These are phyloP conservation scores for Conopomorpha cramerella DNA, from an alignment of 1,140 invertebrate genomes.

Conservation along the genomic window DNA sequence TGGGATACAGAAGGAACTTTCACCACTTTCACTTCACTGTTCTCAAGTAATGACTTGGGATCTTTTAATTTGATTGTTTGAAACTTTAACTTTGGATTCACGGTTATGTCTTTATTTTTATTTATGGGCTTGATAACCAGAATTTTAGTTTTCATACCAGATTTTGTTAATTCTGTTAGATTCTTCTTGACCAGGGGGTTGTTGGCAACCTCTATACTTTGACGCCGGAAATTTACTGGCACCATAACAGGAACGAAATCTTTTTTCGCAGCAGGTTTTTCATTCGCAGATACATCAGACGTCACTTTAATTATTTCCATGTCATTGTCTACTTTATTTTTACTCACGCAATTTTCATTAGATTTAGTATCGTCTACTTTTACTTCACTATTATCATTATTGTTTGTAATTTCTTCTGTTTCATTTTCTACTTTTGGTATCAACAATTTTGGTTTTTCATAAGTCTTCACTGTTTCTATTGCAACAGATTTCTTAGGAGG, in stretches of 20 bases:
- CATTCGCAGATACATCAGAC: slow-evolving; percentile 7
- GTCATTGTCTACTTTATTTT: slow-evolving; percentile 5
- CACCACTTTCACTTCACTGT: slow-evolving; percentile 28
- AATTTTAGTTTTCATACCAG: slow-evolving; percentile 49
- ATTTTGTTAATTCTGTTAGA: slow-evolving; percentile 41
- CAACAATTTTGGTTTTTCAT: slow-evolving; percentile 8
- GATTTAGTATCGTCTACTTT: slow-evolving; percentile 3
- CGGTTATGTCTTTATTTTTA: slow-evolving; percentile 24
- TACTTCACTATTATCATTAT: background rate
- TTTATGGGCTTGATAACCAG: slow-evolving; percentile 47
- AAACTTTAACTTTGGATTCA: slow-evolving; percentile 28
- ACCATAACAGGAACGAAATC: slow-evolving; percentile 15
- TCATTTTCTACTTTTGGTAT: slow-evolving; percentile 5
- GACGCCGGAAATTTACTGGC: slow-evolving; percentile 35
- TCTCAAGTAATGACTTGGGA: slow-evolving; percentile 15
- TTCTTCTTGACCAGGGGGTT: slow-evolving; percentile 48
- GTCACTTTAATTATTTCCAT: slow-evolving; percentile 8
- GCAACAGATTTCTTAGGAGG: slow-evolving; percentile 34
- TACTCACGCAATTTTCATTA: slow-evolving; percentile 2
- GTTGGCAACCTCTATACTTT: slow-evolving; percentile 42
- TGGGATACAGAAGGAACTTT: slow-evolving; percentile 41
- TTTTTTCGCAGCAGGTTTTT: slow-evolving; percentile 16
- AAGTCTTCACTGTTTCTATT: slow-evolving; percentile 18
- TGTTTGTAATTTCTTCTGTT: slow-evolving; percentile 2
- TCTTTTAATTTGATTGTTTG: slow-evolving; percentile 50